Conservation (phyloP, 2,888 invertebrate species). For the Parelbella ahira region DNA sequence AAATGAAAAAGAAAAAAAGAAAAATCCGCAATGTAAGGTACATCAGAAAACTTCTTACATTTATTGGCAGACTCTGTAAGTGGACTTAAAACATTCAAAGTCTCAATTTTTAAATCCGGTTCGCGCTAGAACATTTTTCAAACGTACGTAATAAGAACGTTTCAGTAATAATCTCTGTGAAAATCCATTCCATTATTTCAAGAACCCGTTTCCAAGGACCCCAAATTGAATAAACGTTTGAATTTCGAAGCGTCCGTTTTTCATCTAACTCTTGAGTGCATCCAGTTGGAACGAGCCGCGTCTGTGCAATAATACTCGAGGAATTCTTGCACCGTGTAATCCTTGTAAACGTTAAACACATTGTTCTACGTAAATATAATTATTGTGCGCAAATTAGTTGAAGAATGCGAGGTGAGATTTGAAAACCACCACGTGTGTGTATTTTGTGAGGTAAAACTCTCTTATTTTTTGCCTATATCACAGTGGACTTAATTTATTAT, state of each 20-base stretch:
- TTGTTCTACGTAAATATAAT: slow-evolving; percentile 3
- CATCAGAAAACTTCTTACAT: too few species aligned
- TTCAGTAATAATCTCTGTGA: slow-evolving; percentile 22
- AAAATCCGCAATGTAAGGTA: too few species aligned
- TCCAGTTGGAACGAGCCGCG: slow-evolving; percentile 24
- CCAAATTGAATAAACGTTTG: slow-evolving; percentile 26
- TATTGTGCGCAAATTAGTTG: slow-evolving; percentile 5
- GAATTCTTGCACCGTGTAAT: slow-evolving; percentile 18
- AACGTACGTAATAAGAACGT: slow-evolving; percentile 21
- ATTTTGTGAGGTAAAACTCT: too few species aligned
- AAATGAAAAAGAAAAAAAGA: too few species aligned
- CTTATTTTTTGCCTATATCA: too few species aligned
- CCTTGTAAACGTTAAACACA: slow-evolving; percentile 3
- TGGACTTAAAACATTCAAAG: slow-evolving; percentile 7
- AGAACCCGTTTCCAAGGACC: slow-evolving; percentile 22
- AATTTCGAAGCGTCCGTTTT: slow-evolving; percentile 26
- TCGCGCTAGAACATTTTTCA: slow-evolving; percentile 12
- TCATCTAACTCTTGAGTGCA: slow-evolving; percentile 28
- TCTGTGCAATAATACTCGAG: slow-evolving; percentile 19
- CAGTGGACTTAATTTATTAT: too few species aligned
- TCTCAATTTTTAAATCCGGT: slow-evolving; percentile 17
- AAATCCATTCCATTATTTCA: slow-evolving; percentile 23
- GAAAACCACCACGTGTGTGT: too few species aligned
- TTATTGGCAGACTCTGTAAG: too few species aligned
- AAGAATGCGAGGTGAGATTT: slow-evolving; percentile 3